Evolutionary conservation across 2,797 vertebrate genomes (phyloP).

Genomic region (Pachyuromys duprasi): DNA sequence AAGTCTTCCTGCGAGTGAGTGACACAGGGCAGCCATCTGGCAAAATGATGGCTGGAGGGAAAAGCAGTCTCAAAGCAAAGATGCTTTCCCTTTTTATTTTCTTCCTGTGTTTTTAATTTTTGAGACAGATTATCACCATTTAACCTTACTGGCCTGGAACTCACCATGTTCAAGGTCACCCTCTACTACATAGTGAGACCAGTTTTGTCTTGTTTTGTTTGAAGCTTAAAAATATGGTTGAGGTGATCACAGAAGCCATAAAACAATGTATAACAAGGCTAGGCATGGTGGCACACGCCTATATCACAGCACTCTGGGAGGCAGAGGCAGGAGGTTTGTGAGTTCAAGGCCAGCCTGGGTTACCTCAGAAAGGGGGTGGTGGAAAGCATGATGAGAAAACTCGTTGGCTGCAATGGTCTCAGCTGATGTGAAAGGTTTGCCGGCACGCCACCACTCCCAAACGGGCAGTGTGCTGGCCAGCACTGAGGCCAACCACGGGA

Average conservation of each 20-base stretch:
- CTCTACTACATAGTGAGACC: background rate
- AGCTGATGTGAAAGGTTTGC: background rate
- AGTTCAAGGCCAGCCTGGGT: background rate
- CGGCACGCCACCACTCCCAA: background rate
- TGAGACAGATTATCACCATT: background rate
- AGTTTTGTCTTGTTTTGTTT: background rate
- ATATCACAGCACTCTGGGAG: background rate
- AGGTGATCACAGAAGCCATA: conserved; percentile 1
- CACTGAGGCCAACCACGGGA: background rate
- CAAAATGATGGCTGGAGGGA: conserved; percentile 16
- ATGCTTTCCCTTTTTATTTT: background rate
- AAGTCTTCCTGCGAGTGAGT: background rate
- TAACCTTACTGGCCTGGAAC: background rate
- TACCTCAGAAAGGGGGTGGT: background rate
- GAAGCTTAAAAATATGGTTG: background rate
- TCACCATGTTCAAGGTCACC: background rate
- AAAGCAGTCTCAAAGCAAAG: conserved; percentile 48
- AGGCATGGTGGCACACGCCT: background rate
- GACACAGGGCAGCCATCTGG: background rate
- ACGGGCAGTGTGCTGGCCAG: background rate
- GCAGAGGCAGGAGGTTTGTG: background rate
- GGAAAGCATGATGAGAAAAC: background rate
- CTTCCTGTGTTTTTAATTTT: background rate
- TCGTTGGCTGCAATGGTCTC: background rate
- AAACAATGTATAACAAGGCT: background rate